These are phyloP conservation scores for Pristionchus fissidentatus DNA, from an alignment of 2,888 invertebrate genomes.

Conservation along the genomic window DNA sequence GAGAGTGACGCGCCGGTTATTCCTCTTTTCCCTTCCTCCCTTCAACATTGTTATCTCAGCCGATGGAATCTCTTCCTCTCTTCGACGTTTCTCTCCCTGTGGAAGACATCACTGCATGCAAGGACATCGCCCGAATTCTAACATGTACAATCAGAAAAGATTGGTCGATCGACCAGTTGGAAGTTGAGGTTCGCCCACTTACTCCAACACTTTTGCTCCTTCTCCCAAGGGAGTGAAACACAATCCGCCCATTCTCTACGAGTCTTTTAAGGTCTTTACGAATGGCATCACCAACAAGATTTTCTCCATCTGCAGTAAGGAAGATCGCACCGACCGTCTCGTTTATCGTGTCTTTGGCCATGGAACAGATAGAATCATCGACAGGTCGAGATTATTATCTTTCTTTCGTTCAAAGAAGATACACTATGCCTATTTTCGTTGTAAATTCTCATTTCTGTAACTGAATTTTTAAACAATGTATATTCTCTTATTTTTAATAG, in stretches of 20 bases:
- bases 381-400: too few species aligned
- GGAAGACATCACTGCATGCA: constrained; percentile 22
- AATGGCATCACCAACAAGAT: constrained; percentile 75
- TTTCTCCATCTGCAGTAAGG: constrained; percentile 60
- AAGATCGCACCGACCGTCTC: constrained; percentile 56
- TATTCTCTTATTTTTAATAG: not conserved
- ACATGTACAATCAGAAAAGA: constrained; percentile 46
- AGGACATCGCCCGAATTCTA: constrained; percentile 4
- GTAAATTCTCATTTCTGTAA: not conserved
- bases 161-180: constrained; percentile 48
- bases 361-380: constrained; percentile 74
- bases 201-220: not conserved
- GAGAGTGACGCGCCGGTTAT: constrained; percentile 21
- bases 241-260: not conserved
- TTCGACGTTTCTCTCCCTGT: constrained; percentile 22
- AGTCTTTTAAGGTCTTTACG: constrained; percentile 65
- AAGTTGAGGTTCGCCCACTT: constrained; percentile 49
- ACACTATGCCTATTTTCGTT: not conserved
- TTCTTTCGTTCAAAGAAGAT: too few species aligned
- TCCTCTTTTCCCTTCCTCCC: constrained; percentile 1
- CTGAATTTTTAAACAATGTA: not conserved
- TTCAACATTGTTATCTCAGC: constrained; percentile 15
- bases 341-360: constrained; percentile 75
- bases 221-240: not conserved
- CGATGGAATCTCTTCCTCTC: constrained; percentile 13